Conservation (phyloP, 1,140 invertebrate species). For the Drosophila sp. region DNA sequence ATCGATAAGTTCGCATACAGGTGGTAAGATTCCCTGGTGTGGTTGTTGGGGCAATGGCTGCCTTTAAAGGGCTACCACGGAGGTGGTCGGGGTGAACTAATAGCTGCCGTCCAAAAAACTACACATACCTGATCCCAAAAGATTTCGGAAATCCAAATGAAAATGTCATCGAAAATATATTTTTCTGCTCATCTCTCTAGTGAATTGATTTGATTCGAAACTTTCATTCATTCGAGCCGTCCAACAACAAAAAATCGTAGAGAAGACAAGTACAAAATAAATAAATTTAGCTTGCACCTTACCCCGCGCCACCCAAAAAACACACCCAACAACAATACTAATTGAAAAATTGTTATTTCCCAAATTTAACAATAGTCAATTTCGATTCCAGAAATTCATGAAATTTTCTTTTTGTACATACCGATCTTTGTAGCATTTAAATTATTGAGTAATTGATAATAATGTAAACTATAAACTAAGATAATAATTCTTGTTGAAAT, state of each 20-base stretch:
- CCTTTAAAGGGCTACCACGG: constrained; percentile 43
- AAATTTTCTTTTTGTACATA: constrained; percentile 10
- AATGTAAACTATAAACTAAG: constrained; percentile 15
- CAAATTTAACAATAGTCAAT: constrained; percentile 9
- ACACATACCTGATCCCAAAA: background rate
- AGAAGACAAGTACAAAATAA: background rate
- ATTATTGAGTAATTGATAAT: constrained; percentile 6
- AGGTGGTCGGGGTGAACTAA: background rate
- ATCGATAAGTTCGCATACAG: constrained; percentile 85
- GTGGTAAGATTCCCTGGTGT: constrained; percentile 92
- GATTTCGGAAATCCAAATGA: background rate
- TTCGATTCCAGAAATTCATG: constrained; percentile 12
- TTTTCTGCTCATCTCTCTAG: too few species aligned
- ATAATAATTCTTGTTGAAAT: constrained; percentile 8
- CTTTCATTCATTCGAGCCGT: background rate
- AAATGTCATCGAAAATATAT: too few species aligned
- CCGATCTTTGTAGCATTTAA: constrained; percentile 4
- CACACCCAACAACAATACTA: background rate
- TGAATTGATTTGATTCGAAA: background rate
- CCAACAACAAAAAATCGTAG: background rate
- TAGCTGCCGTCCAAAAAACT: constrained; percentile 35
- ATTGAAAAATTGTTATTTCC: constrained; percentile 4
- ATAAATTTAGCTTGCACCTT: background rate
- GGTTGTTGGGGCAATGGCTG: constrained; percentile 95
- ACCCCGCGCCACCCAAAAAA: background rate